Evolutionary conservation across 2,797 vertebrate genomes (phyloP).

Genomic region (Premnoplex brunnescens): DNA sequence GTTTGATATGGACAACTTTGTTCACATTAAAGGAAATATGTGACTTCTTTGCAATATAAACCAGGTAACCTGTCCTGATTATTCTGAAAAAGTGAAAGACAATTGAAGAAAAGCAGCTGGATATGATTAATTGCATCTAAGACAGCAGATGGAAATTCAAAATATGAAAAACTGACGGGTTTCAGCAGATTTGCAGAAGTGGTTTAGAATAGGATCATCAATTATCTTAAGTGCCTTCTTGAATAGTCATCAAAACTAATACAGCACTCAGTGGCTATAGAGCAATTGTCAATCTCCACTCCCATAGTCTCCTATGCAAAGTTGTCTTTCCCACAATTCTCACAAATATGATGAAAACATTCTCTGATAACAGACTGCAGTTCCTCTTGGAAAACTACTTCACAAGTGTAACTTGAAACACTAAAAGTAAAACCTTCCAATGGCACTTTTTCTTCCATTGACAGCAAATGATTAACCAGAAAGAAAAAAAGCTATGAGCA

Average conservation of each 20-base stretch:
- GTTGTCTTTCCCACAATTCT: neutral
- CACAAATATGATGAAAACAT: neutral
- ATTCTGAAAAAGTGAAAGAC: neutral
- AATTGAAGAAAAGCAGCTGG: neutral
- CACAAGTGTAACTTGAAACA: neutral
- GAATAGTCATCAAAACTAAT: neutral
- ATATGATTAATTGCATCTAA: neutral
- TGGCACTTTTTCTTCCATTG: neutral
- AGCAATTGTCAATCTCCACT: neutral
- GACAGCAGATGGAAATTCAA: neutral
- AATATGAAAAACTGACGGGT: neutral
- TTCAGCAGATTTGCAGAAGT: neutral
- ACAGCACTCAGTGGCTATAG: neutral
- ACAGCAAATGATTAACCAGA: neutral
- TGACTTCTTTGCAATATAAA: neutral
- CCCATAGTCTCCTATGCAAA: neutral
- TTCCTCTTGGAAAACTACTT: neutral
- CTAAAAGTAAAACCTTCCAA: neutral
- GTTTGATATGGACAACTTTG: neutral
- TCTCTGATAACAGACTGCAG: neutral
- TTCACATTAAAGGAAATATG: neutral
- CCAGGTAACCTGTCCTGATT: neutral
- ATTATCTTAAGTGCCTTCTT: neutral
- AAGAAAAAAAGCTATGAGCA: neutral
- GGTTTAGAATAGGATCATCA: neutral